Base-by-base conservation (phyloP, 92 coral and sea anemone species). In the Micromussa lordhowensis region DNA sequence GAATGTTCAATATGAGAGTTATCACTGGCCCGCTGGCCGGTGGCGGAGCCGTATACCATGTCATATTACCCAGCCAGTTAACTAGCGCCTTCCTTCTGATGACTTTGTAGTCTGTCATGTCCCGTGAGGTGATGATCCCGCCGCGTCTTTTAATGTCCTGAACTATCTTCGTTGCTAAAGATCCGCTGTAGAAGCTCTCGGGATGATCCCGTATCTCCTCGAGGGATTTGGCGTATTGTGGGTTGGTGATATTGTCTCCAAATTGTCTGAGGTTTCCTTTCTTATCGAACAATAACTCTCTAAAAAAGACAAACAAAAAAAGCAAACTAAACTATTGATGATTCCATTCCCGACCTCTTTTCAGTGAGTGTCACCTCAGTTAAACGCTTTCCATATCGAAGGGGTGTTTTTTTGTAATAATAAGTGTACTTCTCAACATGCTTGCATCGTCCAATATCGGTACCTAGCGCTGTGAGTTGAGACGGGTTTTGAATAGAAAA, bases 21-120 rank as follows among this genome's bases (percentile, higher is more conserved):
- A 96, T 86, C 82, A 95, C 93, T 12, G 96, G 87, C 13, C 99
- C 99, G 91, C 99, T 96, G 21, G 99, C 64, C 2, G 99, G 96
- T 29, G 99, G 95, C 1, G 96, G 94, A 21, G 92, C 93, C 22
- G 96, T 93, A 81, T 94, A 92, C 92, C 95, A 89, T 6, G 44
- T 90, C 76, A 86, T 88, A 31, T 90, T 86, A 76, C 91, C 82
- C 86, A 81, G 82, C 61, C 79, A 32, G 64, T 85, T 88, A 30
- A 83, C 38, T 82, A 92, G 22, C 1, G 92, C 98, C 78, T 90
- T 88, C 24, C 92, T 79, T 29, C 90, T 77, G 53, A 85, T 38
- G 21, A 90, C 96, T 21, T 91, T 91, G 82, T 92, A 94, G 86
- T 89, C 81, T 35, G 69, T 85, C 58, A 96, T 79, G 83, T 96